Base-by-base conservation (phyloP, 2,888 invertebrate genomes). In the Orthosia gothica region DNA sequence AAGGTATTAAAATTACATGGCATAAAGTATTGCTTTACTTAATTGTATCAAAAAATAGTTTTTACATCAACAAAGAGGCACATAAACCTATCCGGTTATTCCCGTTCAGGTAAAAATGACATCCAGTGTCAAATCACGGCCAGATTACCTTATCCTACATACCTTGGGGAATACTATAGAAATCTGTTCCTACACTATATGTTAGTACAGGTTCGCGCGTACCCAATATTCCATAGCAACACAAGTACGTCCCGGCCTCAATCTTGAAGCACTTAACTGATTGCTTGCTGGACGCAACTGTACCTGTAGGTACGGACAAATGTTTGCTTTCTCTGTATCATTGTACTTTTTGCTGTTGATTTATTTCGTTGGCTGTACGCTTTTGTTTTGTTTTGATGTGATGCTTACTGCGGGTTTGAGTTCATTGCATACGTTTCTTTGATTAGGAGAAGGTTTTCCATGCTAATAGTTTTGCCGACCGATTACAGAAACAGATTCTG, bases 231-330 rank as follows among this genome's bases (percentile, higher is more conserved):
- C 64, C 81, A 76, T 74, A 74, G 71, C 55, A 72, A 78, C 79
- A 69, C 61, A 20, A 69, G 67, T 73, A 65, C 62, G 57, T 63
- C 70, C 47, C 55, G 76, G 47, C 88, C 89, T 87, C 88, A 92
- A 91, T 92, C 89, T 89, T 81, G 70, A 82, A 89, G 88, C 93
- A 93, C 94, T 94, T 92, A 93, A 91, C 89, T 92, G 94, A 94
- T 94, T 94, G 91, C 89, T 88, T 76, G 87, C 88, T 85, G 87
- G 89, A 90, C 90, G 89, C 81, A 26, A 81, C 85, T 81, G 82
- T 82, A 82, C 81, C 74, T 57, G 69, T 61, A 66, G 23, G 67
- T 58, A 58, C 40, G 32, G 70, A 71, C 82, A 82, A 85, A 85
- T 76, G 70, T 74, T 64, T 75, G 72, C 68, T 84, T 62, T 58